Evolutionary conservation across 2,113 vertebrate species (phyloP).

Genomic region (Cheirogaleus medius): DNA sequence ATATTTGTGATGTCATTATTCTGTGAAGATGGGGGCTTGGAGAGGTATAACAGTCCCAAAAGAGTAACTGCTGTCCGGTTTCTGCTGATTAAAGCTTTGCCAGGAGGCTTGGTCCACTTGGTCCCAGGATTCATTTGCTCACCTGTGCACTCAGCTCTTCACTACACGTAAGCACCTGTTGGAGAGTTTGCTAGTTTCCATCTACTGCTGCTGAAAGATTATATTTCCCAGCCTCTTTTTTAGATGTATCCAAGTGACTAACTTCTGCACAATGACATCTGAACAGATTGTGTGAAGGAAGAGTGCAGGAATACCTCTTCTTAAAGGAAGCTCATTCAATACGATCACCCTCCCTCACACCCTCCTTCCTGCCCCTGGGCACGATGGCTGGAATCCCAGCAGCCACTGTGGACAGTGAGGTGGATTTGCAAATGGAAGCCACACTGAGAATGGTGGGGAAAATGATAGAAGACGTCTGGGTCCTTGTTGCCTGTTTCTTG

Average conservation of each 20-base stretch:
- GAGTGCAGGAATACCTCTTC: not conserved
- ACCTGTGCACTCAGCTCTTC: not conserved
- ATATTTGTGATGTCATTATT: not conserved
- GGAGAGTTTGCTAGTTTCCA: not conserved
- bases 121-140: not conserved
- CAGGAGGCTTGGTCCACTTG: accelerated
- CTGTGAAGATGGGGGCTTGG: not conserved
- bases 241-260: not conserved
- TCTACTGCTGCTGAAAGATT: not conserved
- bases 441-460: not conserved
- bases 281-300: not conserved
- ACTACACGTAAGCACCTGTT: not conserved
- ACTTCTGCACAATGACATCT: not conserved
- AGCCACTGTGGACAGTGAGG: not conserved
- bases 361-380: not conserved
- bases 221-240: not conserved
- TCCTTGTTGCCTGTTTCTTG: not conserved
- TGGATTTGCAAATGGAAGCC: not conserved
- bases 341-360: accelerated
- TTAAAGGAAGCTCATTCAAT: not conserved
- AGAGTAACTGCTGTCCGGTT: not conserved
- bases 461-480: not conserved
- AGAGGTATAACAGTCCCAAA: not conserved
- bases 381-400: not conserved
- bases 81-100: not conserved